These are phyloP conservation scores for Ligdia adustata DNA, from an alignment of 2,888 invertebrate species.

Conservation along the genomic window DNA sequence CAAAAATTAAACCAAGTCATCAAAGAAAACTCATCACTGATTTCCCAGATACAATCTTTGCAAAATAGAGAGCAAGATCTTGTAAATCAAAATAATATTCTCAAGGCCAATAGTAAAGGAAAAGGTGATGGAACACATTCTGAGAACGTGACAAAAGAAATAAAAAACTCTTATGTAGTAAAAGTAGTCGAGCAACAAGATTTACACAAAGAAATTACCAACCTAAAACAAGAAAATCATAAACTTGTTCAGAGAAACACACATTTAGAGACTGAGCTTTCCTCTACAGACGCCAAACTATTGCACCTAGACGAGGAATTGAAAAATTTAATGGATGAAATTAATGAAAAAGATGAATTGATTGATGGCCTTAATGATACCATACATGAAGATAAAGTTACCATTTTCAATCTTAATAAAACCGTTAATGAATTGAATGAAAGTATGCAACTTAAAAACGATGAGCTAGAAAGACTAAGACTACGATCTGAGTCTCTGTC, in stretches of 20 bases:
- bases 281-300: conserved; percentile 59
- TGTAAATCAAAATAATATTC: conserved; percentile 17
- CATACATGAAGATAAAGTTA: conserved; percentile 49
- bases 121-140: conserved; percentile 14
- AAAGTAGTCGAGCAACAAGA: conserved; percentile 22
- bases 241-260: conserved; percentile 45
- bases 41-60: conserved; percentile 22
- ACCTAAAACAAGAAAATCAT: conserved; percentile 43
- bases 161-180: conserved; percentile 16
- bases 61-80: conserved; percentile 20
- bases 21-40: conserved; percentile 45
- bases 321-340: conserved; percentile 57
- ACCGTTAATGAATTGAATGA: conserved; percentile 53
- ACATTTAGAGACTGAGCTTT: conserved; percentile 57
- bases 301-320: conserved; percentile 70
- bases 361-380: conserved; percentile 61
- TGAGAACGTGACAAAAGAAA: conserved; percentile 4
- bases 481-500: conserved; percentile 45
- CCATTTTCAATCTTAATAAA: conserved; percentile 46
- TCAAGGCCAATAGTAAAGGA: conserved; percentile 12
- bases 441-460: conserved; percentile 51
- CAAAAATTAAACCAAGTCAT: conserved; percentile 20
- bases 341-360: conserved; percentile 70
- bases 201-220: conserved; percentile 42
- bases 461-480: conserved; percentile 60